Base-by-base conservation (phyloP, 2,888 invertebrate genomes). In the Ormyrus pomaceus region DNA sequence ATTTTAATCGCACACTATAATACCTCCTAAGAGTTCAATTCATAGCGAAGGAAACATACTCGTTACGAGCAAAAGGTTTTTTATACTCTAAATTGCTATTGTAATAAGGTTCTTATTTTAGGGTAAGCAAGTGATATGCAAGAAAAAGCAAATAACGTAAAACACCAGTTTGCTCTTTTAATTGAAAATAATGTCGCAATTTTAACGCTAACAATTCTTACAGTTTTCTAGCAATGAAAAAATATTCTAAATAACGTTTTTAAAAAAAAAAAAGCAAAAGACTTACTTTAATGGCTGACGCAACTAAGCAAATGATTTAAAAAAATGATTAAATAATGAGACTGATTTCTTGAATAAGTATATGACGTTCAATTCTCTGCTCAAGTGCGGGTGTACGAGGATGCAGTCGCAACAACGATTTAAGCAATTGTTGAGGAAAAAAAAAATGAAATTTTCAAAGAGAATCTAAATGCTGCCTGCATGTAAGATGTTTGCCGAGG, bases 401-500 rank as follows among this genome's bases (percentile, higher is more conserved):
- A 55, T 53, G 76, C 61, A 11, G 61, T 13, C 34, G 51, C 76
- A 59, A 68, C 55, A 62, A 68, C 64, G 50, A 68, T 48, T 48
- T 3, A 71, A 65, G 55, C 79, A 73, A 65, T 77, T 79, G 68
- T 75, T 73, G 61, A 34, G 79, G 4, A 64, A 34, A 77, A 81
- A 81, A 81, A 82, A 73, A 71, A 73, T 34, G 3, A 71, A 73
- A 78, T 64, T 70, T 74, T 65, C 6, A 70, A 61, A 78, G 66
- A 82, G 48, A 69, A 62, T 69, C 34, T 74, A 56, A 79, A 45
- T 68, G 69, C 79, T 79, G 79, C 73, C 73, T 73, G 56, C 62
- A 73, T 77, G 69, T 82, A 69, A 76, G 73, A 76, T 72, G 66
- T 73, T 79, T 73, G 65, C 56, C 65, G 61, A 70, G 55, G 79